Evolutionary conservation across 2,113 vertebrate genomes (phyloP).

Genomic region (Mastomys coucha): DNA sequence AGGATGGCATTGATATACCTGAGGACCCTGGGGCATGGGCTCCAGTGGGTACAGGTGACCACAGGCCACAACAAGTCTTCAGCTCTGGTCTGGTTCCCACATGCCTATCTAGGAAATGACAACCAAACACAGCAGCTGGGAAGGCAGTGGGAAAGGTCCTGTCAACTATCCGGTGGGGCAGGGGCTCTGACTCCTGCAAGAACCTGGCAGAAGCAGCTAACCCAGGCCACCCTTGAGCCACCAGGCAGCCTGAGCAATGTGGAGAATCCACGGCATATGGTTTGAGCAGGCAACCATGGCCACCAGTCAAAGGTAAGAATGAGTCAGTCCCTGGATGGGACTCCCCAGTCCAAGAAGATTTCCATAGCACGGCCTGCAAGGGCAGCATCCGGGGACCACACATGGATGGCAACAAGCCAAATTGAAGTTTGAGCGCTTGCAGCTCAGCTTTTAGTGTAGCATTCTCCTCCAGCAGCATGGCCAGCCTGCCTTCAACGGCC

Average conservation of each 20-base stretch:
- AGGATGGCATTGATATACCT: slow-evolving; percentile 85
- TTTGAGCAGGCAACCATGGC: slow-evolving; percentile 78
- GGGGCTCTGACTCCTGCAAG: not conserved
- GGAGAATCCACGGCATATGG: slow-evolving; percentile 41
- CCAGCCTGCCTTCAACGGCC: slow-evolving; percentile 89
- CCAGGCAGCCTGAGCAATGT: not conserved
- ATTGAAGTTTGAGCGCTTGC: slow-evolving; percentile 88
- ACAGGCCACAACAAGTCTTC: slow-evolving; percentile 74
- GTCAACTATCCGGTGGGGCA: slow-evolving; percentile 45
- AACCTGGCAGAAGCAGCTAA: not conserved
- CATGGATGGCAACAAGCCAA: slow-evolving; percentile 84
- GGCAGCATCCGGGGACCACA: slow-evolving; percentile 65
- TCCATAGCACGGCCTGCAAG: slow-evolving; percentile 75
- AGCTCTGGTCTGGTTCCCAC: slow-evolving; percentile 75
- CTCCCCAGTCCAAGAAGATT: slow-evolving; percentile 46
- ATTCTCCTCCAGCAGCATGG: slow-evolving; percentile 92
- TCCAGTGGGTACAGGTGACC: not conserved
- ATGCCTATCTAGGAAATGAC: slow-evolving; percentile 79
- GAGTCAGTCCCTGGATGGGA: slow-evolving; percentile 12
- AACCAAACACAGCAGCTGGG: slow-evolving; percentile 81
- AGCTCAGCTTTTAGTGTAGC: slow-evolving; percentile 90
- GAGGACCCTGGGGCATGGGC: slow-evolving; percentile 82
- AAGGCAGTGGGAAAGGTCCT: slow-evolving; percentile 80
- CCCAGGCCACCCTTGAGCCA: not conserved
- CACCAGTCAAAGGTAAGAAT: slow-evolving; percentile 1